phyloP scores from a whole-genome alignment of 2,888 invertebrate genomes.

The Athalia rosae region DNA sequence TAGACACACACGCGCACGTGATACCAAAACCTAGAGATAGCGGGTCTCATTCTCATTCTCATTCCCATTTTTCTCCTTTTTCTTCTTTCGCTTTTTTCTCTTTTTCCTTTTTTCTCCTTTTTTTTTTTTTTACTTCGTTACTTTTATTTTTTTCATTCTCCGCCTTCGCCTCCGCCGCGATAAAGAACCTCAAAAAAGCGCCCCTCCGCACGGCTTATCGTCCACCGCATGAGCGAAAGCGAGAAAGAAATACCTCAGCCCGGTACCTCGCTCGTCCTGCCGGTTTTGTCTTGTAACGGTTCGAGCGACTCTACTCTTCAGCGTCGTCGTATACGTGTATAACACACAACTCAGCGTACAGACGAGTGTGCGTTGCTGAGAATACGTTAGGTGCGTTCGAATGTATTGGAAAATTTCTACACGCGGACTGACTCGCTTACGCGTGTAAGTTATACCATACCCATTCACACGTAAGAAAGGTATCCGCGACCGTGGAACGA shows the following conservation, averaged over 20 bases:
- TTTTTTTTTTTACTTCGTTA: too few relatives aligned
- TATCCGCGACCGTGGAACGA: not conserved
- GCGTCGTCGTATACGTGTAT: not conserved
- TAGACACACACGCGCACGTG: slow-evolving; percentile 10
- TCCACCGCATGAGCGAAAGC: slow-evolving; percentile 28
- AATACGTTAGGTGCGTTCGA: not conserved
- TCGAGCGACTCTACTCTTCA: slow-evolving; percentile 9
- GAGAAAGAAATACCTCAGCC: not conserved
- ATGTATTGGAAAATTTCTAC: not conserved
- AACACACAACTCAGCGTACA: not conserved
- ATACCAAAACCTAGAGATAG: slow-evolving; percentile 30
- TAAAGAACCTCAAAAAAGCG: slow-evolving; percentile 35
- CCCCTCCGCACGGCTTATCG: slow-evolving; percentile 31
- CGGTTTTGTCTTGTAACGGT: slow-evolving; percentile 44
- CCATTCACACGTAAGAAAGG: not conserved
- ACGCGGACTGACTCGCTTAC: not conserved
- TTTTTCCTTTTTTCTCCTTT: too few relatives aligned
- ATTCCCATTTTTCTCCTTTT: too few relatives aligned
- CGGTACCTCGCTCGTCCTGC: slow-evolving; percentile 17
- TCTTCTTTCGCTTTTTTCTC: too few relatives aligned
- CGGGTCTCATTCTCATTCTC: slow-evolving; percentile 2
- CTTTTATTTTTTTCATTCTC: not conserved
- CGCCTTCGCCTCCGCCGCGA: slow-evolving; percentile 21
- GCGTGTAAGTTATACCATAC: too few relatives aligned
- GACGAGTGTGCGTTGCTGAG: not conserved